A percentile compares a stretch with the other conserved stretches of the same genome.
These are phyloP conservation scores for Myiotriccus ornatus DNA, from an alignment of 2,797 vertebrate genomes.

Conservation along the genomic window DNA sequence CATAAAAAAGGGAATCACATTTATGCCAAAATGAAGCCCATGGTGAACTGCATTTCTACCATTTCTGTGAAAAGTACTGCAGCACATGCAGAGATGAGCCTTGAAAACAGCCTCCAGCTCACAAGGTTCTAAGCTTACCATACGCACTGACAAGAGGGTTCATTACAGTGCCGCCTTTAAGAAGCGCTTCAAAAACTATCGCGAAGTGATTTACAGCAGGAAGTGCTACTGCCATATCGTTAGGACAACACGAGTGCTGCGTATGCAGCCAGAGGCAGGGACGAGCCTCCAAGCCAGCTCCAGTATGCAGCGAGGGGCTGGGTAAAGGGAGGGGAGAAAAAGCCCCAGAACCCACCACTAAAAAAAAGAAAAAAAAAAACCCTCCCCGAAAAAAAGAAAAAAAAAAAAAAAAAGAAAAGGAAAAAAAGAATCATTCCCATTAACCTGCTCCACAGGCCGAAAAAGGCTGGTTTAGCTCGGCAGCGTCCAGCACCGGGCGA, in stretches of 20 bases:
- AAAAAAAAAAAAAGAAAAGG: too few relatives aligned
- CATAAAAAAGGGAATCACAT: neutral
- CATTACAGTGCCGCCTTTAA: neutral
- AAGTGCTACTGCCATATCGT: neutral
- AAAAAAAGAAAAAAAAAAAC: neutral
- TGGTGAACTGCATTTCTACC: neutral
- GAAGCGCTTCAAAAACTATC: slow-evolving; percentile 22
- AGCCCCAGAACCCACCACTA: neutral
- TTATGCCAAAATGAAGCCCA: neutral
- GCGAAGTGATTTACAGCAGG: slow-evolving; percentile 44
- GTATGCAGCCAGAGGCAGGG: neutral
- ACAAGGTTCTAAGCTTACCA: neutral
- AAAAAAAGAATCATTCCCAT: neutral
- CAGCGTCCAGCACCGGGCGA: neutral
- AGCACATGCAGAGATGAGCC: neutral
- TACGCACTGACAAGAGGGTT: neutral
- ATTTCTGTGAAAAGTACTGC: neutral
- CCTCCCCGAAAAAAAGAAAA: neutral
- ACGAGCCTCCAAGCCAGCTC: neutral
- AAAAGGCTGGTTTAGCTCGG: neutral
- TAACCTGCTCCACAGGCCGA: neutral
- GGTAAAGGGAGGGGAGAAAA: rapidly evolving
- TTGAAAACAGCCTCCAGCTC: neutral
- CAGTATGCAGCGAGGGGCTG: neutral
- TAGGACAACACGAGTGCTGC: neutral